Percentiles rank a stretch among this genome's conserved stretches.
These are phyloP conservation scores for Peribatodes rhomboidaria DNA, from an alignment of 2,888 invertebrate genomes.

Conservation along the genomic window DNA sequence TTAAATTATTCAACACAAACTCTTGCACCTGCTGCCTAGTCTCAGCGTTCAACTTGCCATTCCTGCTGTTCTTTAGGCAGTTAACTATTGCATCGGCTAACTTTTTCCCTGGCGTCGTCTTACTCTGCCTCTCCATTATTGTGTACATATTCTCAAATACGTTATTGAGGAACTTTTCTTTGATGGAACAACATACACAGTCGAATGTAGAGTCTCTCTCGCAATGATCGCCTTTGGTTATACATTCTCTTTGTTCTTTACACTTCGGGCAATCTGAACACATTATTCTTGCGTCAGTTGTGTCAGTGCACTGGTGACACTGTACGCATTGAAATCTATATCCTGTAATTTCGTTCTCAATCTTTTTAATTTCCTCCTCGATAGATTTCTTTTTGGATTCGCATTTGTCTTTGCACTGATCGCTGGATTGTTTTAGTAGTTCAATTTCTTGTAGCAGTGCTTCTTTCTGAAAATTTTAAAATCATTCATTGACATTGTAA, in stretches of 20 bases:
- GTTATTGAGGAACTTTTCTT: slow-evolving; percentile 74
- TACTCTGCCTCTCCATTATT: slow-evolving; percentile 66
- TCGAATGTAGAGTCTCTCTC: slow-evolving; percentile 58
- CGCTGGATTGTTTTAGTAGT: slow-evolving; percentile 59
- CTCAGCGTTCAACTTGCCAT: slow-evolving; percentile 72
- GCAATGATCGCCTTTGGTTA: slow-evolving; percentile 61
- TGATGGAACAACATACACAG: slow-evolving; percentile 73
- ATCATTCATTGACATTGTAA: too few species aligned
- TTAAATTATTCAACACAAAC: slow-evolving; percentile 70
- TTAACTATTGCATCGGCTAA: slow-evolving; percentile 67
- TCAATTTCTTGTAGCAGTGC: slow-evolving; percentile 67
- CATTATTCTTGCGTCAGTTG: slow-evolving; percentile 62
- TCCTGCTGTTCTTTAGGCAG: slow-evolving; percentile 69
- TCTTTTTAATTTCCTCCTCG: slow-evolving; percentile 59
- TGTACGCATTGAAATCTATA: slow-evolving; percentile 60
- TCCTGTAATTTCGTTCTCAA: slow-evolving; percentile 60
- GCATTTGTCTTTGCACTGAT: slow-evolving; percentile 70
- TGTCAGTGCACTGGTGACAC: slow-evolving; percentile 71
- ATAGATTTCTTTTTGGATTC: slow-evolving; percentile 61
- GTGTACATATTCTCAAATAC: slow-evolving; percentile 81
- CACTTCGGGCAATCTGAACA: slow-evolving; percentile 78
- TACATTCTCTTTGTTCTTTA: slow-evolving; percentile 62
- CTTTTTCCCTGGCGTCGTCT: slow-evolving; percentile 65
- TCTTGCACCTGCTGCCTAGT: slow-evolving; percentile 69
- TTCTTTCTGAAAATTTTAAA: slow-evolving; percentile 63